Percentiles rank a stretch among this genome's conserved stretches.
Conservation (phyloP, 2,797 vertebrate genomes). For the Lepus oiostolus region DNA sequence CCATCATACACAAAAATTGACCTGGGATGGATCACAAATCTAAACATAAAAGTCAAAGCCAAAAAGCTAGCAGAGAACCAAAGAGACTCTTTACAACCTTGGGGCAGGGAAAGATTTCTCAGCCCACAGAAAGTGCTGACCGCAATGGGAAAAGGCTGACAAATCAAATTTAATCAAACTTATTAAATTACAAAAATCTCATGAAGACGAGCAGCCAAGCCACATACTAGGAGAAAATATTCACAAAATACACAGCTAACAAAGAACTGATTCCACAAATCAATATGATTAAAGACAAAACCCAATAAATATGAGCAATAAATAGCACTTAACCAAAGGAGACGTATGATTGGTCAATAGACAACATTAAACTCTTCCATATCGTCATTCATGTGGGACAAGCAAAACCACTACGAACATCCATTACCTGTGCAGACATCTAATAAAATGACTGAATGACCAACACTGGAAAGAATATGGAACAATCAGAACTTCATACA, state of each 20-base stretch:
- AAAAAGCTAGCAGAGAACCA: neutral
- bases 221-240: neutral
- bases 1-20: neutral
- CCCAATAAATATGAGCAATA: neutral
- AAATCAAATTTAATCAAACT: neutral
- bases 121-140: neutral
- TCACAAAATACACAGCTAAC: neutral
- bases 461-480: neutral
- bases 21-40: neutral
- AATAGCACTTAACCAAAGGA: neutral
- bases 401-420: neutral
- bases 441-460: neutral
- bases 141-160: neutral
- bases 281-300: neutral
- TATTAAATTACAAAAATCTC: neutral
- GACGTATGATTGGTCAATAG: neutral
- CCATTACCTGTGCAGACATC: neutral
- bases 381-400: neutral
- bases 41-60: neutral
- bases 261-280: conserved; percentile 33
- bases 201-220: neutral
- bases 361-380: neutral
- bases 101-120: neutral
- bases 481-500: neutral
- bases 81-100: conserved; percentile 3